Base-by-base conservation (phyloP, 2,888 invertebrate species). In the Gastracanthus pulcherrimus region DNA sequence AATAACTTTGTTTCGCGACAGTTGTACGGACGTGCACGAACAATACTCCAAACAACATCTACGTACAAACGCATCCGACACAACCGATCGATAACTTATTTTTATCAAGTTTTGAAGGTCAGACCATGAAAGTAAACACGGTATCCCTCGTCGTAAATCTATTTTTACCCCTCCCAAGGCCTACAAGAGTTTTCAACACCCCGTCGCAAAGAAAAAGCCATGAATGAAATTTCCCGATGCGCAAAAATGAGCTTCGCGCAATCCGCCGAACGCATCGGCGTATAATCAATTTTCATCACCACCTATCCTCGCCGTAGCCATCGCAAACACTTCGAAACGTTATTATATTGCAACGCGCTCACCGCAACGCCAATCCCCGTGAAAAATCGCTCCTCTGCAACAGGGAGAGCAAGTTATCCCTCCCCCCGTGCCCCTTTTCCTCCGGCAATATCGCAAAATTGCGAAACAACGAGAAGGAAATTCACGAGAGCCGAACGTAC, bases 391-490 rank as follows among this genome's bases (percentile, higher is more conserved):
- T 7, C 38, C 38, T 7, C n/a, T 7, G 38, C 38, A 13, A 7
- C 38, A 38, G 38, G 38, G n/a, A n/a, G n/a, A n/a, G n/a, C n/a
- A n/a, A 38, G 38, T 38, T 38, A 38, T 38, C 13, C 45, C 13
- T 2, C 41, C 13, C 41, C 13, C n/a, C 41, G 41, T 1, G 41
- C n/a, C n/a, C n/a, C n/a, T n/a, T n/a, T n/a, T n/a, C n/a, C n/a
- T 13, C 26, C 23, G 51, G 5, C 38, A 38, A 41, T 51, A 75
- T 74, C 31, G 60, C 60, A 45, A 62, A 62, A 74, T 76, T 76
- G 75, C 75, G 51, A 66, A 66, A 66, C 48, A 74, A 74, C 51
- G 29, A 38, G 66, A 55, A 67, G 36, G 55, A 55, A 38, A 76
- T 76, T 55, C 55, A 29, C 29, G 3, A 31, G 36, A 29, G n/a